A percentile compares a stretch with the other conserved stretches of the same genome.
Evolutionary conservation across 2,797 vertebrate genomes (phyloP).

Genomic region (Tympanoctomys barrerae): DNA sequence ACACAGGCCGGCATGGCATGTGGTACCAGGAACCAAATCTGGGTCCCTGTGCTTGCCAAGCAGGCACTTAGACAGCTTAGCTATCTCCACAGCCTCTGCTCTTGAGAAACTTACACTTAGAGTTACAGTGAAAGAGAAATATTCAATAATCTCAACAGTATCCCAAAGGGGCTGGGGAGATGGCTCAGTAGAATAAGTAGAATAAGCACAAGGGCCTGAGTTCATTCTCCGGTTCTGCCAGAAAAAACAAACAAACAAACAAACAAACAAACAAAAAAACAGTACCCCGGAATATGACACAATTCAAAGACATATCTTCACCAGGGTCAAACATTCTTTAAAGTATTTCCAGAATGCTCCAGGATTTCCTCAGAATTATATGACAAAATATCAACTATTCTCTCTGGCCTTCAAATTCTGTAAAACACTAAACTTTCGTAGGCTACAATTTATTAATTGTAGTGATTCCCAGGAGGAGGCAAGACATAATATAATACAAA

Average conservation of each 20-base stretch:
- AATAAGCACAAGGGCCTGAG: too few species aligned
- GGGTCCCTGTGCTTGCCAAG: too few species aligned
- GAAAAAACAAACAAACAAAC: too few species aligned
- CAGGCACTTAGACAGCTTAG: too few species aligned
- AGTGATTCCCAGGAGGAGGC: neutral
- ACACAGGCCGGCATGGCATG: too few species aligned
- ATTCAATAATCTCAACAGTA: neutral
- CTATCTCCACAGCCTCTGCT: neutral
- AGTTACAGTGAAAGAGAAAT: neutral
- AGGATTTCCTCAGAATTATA: neutral
- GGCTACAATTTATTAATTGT: neutral
- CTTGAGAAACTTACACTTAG: neutral
- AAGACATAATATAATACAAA: neutral
- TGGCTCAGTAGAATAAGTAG: too few species aligned
- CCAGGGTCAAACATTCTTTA: neutral
- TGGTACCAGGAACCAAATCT: too few species aligned
- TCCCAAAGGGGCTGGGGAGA: too few species aligned
- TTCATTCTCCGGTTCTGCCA: too few species aligned
- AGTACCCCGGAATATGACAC: neutral
- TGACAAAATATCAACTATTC: neutral
- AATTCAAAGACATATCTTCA: neutral
- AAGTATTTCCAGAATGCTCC: neutral
- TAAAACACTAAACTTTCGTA: neutral
- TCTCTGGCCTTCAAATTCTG: neutral
- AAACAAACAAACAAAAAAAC: too few species aligned